phyloP scores from a whole-genome alignment of 2,113 vertebrate genomes.

The Callorhinus ursinus region DNA sequence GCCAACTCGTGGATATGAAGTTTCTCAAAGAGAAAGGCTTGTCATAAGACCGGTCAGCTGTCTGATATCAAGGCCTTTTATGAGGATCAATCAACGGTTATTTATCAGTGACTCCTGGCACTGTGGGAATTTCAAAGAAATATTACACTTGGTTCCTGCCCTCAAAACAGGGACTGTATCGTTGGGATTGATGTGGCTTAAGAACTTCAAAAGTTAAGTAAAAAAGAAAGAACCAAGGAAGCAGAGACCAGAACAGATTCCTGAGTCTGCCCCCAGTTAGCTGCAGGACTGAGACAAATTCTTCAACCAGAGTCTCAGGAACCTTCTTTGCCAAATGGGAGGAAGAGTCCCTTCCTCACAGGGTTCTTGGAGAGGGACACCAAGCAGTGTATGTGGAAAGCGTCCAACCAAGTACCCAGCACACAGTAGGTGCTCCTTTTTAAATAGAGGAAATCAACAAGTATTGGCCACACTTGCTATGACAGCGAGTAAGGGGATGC shows the following conservation, averaged over 20 bases:
- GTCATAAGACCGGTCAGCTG: conserved; percentile 57
- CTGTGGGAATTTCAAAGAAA: conserved; percentile 25
- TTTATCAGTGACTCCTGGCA: conserved; percentile 16
- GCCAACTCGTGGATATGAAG: not conserved
- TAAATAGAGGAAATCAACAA: not conserved
- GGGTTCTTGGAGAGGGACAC: not conserved
- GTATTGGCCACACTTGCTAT: fast-evolving
- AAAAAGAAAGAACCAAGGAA: not conserved
- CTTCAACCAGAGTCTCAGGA: not conserved
- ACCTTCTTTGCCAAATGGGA: not conserved
- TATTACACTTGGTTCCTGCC: not conserved
- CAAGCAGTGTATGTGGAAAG: not conserved
- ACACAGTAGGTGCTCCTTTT: not conserved
- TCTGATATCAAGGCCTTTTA: conserved; percentile 11
- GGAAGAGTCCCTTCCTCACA: not conserved
- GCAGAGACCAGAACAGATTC: not conserved
- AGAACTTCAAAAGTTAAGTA: conserved; percentile 1
- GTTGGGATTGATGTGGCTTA: not conserved
- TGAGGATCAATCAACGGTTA: conserved; percentile 15
- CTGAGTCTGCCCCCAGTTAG: not conserved
- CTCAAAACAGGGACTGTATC: not conserved
- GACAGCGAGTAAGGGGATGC: not conserved
- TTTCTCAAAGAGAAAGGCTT: conserved; percentile 55
- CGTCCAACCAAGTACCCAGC: not conserved
- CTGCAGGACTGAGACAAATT: not conserved